A percentile compares a stretch with the other conserved stretches of the same genome.
Evolutionary conservation across 2,797 vertebrate genomes (phyloP).

Genomic region (Oryzias dopingdopingensis): DNA sequence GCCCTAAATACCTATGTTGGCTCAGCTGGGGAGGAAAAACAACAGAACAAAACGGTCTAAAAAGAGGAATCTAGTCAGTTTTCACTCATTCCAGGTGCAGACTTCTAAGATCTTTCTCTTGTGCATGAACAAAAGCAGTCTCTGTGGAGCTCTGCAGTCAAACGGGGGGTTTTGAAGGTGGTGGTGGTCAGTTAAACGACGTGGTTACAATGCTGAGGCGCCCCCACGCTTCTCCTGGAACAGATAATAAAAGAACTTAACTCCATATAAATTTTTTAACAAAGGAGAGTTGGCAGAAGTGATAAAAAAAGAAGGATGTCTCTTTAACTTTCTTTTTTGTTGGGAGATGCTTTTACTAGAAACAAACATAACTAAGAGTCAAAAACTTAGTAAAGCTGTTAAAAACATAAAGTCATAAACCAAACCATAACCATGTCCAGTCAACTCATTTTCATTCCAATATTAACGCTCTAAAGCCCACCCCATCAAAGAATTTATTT

Average conservation of each 20-base stretch:
- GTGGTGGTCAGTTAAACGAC: slow-evolving; percentile 24
- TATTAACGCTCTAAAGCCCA: no score
- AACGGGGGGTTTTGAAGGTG: background rate
- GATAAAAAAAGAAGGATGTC: background rate
- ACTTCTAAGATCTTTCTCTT: slow-evolving; percentile 26
- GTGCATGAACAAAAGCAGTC: slow-evolving; percentile 43
- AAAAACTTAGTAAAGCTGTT: background rate
- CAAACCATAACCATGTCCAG: no score
- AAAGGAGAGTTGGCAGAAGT: background rate
- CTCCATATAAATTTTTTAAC: background rate
- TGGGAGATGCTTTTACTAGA: background rate
- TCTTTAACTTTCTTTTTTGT: background rate
- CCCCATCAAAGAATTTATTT: no score
- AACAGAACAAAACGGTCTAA: slow-evolving; percentile 24
- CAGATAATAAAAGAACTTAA: slow-evolving; percentile 21
- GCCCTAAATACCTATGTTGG: slow-evolving; percentile 29
- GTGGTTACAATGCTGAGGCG: slow-evolving; percentile 69
- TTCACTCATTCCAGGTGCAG: slow-evolving; percentile 31
- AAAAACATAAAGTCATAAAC: background rate
- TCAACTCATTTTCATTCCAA: no score
- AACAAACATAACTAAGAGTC: background rate
- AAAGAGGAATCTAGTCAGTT: slow-evolving; percentile 31
- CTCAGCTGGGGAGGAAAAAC: slow-evolving; percentile 18
- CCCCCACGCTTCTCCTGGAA: slow-evolving; percentile 65
- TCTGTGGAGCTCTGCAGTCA: slow-evolving; percentile 34